These are phyloP conservation scores for Ascaphus truei DNA, from an alignment of 2,113 vertebrate genomes.

Conservation along the genomic window DNA sequence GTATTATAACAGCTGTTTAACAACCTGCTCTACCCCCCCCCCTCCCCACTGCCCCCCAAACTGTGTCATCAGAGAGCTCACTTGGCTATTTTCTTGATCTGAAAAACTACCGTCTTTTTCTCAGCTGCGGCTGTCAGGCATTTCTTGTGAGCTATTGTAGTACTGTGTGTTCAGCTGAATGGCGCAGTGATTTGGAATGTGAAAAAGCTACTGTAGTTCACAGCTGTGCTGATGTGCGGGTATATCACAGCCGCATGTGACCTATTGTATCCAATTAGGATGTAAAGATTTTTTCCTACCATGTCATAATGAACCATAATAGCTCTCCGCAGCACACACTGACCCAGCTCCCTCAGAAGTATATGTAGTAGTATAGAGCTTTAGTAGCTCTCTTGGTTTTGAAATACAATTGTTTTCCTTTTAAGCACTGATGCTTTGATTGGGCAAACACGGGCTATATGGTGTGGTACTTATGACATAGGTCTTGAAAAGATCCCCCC, in stretches of 20 bases:
- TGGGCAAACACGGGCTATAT: too few species aligned
- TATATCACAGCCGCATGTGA: not conserved
- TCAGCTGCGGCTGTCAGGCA: not conserved
- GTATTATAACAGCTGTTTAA: not conserved
- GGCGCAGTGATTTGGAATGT: slow-evolving; percentile 5
- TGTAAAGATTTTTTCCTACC: not conserved
- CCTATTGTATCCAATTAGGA: not conserved
- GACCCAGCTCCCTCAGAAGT: not conserved
- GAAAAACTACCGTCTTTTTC: too few species aligned
- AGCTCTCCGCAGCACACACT: not conserved
- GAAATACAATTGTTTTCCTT: too few species aligned
- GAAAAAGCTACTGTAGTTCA: slow-evolving; percentile 4
- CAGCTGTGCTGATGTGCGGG: not conserved
- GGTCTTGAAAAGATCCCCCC: too few species aligned
- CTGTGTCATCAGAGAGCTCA: not conserved
- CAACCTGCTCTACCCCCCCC: too few species aligned
- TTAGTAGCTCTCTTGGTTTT: too few species aligned
- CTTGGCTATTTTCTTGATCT: not conserved
- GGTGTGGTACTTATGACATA: too few species aligned
- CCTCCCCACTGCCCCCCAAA: too few species aligned
- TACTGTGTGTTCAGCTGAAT: too few species aligned
- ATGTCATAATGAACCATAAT: not conserved
- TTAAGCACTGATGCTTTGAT: too few species aligned
- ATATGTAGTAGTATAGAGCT: not conserved
- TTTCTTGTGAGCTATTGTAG: not conserved